These are phyloP conservation scores for Pao palembangensis DNA, from an alignment of 2,113 vertebrate genomes.

Conservation along the genomic window DNA sequence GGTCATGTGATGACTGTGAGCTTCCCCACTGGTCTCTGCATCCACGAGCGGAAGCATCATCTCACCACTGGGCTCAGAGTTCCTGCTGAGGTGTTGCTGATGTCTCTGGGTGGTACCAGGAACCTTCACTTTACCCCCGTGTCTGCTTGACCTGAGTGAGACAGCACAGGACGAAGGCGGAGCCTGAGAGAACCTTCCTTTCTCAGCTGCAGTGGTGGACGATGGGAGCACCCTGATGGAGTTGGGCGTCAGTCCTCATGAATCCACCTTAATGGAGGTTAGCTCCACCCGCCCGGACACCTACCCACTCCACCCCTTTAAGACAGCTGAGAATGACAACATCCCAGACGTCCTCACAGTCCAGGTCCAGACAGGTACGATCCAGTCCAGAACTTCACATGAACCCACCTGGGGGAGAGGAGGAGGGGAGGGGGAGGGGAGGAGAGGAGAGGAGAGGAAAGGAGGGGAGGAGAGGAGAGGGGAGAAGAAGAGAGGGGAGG, in stretches of 20 bases:
- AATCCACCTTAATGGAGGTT: slow-evolving; percentile 75
- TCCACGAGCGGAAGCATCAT: slow-evolving; percentile 74
- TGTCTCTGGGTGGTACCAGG: slow-evolving; percentile 70
- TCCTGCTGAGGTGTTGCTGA: slow-evolving; percentile 67
- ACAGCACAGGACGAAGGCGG: not conserved
- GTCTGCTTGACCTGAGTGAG: not conserved
- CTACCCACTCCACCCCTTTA: slow-evolving; percentile 65
- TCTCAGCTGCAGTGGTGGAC: slow-evolving; percentile 67
- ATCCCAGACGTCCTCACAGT: slow-evolving; percentile 83
- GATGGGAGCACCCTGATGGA: slow-evolving; percentile 69
- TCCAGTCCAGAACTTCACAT: not conserved
- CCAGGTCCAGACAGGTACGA: slow-evolving; percentile 74
- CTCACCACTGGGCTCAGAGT: no score
- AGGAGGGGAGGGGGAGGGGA: no score
- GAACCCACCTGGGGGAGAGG: no score
- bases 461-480: no score
- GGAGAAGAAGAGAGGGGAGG: no score
- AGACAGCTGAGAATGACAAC: slow-evolving; percentile 57
- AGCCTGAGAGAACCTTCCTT: not conserved
- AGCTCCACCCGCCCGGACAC: slow-evolving; percentile 57
- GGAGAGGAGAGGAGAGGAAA: no score
- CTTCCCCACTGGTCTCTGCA: slow-evolving; percentile 71
- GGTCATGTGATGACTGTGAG: slow-evolving; percentile 78
- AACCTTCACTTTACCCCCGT: no score
- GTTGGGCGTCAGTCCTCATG: slow-evolving; percentile 69